Evolutionary conservation across 2,888 invertebrate genomes (phyloP).

Genomic region (Drosophila yooni): DNA sequence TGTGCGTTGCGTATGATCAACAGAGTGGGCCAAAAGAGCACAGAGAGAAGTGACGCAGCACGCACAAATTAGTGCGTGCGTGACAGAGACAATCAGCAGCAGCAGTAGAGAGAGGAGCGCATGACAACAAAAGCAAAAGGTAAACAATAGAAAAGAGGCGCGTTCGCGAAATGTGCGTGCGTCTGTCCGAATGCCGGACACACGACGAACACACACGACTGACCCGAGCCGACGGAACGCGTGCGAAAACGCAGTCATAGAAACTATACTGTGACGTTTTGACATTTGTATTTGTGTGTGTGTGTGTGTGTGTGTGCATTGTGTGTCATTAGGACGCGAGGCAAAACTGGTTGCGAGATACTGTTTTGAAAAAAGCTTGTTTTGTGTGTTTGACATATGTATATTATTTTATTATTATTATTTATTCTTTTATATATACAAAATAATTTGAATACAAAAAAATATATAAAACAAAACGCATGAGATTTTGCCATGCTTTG

Average conservation of each 20-base stretch:
- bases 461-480: not conserved
- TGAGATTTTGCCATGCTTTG: not conserved
- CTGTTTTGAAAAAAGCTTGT: conserved; percentile 15
- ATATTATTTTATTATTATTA: not conserved
- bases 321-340: conserved; percentile 57
- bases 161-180: conserved; percentile 53
- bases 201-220: conserved; percentile 14
- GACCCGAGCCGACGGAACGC: conserved; percentile 32
- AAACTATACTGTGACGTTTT: conserved; percentile 32
- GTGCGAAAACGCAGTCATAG: conserved; percentile 25
- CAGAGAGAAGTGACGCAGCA: conserved; percentile 18
- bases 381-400: conserved; percentile 2
- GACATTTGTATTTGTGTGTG: conserved; percentile 21
- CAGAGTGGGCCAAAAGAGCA: conserved; percentile 4
- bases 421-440: not conserved
- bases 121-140: conserved; percentile 29
- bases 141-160: conserved; percentile 61
- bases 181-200: conserved; percentile 16
- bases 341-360: conserved; percentile 45
- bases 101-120: conserved; percentile 13
- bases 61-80: conserved; percentile 53
- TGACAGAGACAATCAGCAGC: conserved; percentile 19
- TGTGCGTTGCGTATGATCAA: conserved; percentile 36
- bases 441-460: not conserved
- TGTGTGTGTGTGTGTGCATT: conserved; percentile 19